Percentiles rank a stretch among this genome's conserved stretches.
Evolutionary conservation across 2,888 invertebrate species (phyloP).

Genomic region (Ophonus ardosiacus): DNA sequence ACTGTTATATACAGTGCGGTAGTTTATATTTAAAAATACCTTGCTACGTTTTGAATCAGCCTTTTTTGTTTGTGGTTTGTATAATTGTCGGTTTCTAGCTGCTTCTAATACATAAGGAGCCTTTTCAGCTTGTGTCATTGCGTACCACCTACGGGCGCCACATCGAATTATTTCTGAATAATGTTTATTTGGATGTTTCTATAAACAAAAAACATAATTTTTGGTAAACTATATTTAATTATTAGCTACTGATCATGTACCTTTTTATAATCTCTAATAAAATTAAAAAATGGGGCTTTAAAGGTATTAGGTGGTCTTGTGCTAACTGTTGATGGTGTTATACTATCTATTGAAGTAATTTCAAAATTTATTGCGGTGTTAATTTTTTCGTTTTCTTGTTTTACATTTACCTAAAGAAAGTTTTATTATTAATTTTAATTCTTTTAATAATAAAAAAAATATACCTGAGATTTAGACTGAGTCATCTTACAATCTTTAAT

Average conservation of each 20-base stretch:
- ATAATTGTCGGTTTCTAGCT: neutral
- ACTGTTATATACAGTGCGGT: neutral
- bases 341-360: neutral
- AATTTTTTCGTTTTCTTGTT: neutral
- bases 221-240: neutral
- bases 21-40: neutral
- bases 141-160: conserved; percentile 20
- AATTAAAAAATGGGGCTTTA: conserved; percentile 29
- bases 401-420: conserved; percentile 9
- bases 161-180: conserved; percentile 5
- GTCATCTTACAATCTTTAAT: neutral
- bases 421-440: neutral
- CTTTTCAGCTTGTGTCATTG: conserved; percentile 30
- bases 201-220: neutral
- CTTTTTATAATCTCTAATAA: conserved; percentile 22
- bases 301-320: neutral
- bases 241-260: neutral
- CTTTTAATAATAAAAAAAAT: neutral
- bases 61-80: conserved; percentile 6
- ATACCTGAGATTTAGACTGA: conserved; percentile 1
- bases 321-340: neutral
- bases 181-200: neutral
- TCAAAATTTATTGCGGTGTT: neutral
- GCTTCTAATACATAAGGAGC: conserved; percentile 38
- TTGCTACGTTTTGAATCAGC: neutral